Conservation (phyloP, 2,888 invertebrate species). For the Ormyrus thymus region DNA sequence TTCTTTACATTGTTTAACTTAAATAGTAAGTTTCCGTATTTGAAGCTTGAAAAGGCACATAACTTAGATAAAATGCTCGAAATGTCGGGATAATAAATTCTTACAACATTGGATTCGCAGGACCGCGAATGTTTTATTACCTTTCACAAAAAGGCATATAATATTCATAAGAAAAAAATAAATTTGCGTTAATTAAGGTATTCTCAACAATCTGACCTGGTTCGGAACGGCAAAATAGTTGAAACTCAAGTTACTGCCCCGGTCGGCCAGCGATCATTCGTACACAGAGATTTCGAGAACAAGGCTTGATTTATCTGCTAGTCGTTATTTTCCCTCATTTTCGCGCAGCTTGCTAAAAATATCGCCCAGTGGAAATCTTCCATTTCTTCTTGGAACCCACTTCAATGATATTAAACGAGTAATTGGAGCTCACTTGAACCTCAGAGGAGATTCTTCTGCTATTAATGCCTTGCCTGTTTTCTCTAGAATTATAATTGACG, state of each 20-base stretch:
- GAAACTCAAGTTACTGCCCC: constrained; percentile 9
- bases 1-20: too few species aligned
- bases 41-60: too few species aligned
- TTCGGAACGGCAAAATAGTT: constrained; percentile 27
- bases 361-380: constrained; percentile 49
- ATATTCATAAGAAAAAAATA: too few species aligned
- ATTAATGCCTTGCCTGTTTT: constrained; percentile 24
- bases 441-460: constrained; percentile 11
- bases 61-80: too few species aligned
- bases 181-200: too few species aligned
- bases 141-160: too few species aligned
- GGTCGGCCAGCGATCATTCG: constrained; percentile 54
- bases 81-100: too few species aligned
- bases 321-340: constrained; percentile 53
- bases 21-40: too few species aligned
- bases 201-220: background rate
- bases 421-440: constrained; percentile 47
- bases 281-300: constrained; percentile 53
- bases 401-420: constrained; percentile 54
- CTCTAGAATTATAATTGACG: constrained; percentile 46
- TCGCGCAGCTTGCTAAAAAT: constrained; percentile 44
- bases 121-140: too few species aligned
- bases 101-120: too few species aligned
- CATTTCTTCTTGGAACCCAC: constrained; percentile 43
- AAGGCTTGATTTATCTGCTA: constrained; percentile 56